Percentiles rank a stretch among this genome's conserved stretches.
Evolutionary conservation across 2,113 vertebrate genomes (phyloP).

Genomic region (Micronycteris hirsuta): DNA sequence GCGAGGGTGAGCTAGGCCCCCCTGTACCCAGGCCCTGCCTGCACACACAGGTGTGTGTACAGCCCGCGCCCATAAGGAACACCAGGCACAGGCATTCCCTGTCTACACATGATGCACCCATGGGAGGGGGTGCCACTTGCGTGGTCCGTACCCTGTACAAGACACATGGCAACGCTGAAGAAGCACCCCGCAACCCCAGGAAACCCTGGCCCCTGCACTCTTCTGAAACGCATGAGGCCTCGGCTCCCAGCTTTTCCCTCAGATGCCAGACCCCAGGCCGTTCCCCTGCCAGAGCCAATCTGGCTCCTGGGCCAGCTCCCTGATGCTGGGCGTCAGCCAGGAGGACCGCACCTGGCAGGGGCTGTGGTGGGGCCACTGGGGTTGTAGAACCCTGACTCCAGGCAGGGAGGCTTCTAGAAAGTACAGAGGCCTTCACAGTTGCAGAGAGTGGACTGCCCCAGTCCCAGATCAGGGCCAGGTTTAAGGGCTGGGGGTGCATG

Average conservation of each 20-base stretch:
- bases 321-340: neutral
- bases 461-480: neutral
- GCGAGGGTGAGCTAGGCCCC: neutral
- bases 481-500: neutral
- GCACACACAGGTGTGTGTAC: neutral
- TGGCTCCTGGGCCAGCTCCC: neutral
- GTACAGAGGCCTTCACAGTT: neutral
- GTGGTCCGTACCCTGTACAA: rapidly evolving
- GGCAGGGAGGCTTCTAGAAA: neutral
- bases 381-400: neutral
- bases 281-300: neutral
- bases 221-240: neutral
- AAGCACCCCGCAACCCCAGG: neutral
- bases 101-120: neutral
- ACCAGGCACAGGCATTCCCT: neutral
- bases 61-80: rapidly evolving
- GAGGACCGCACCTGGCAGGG: neutral
- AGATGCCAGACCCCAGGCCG: neutral
- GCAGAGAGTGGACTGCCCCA: neutral
- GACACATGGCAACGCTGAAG: neutral
- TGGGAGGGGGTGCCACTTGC: neutral
- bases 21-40: neutral
- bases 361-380: neutral
- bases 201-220: neutral
- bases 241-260: neutral